These are phyloP conservation scores for Phylloscopus collybita DNA, from an alignment of 2,797 vertebrate genomes.

Conservation along the genomic window DNA sequence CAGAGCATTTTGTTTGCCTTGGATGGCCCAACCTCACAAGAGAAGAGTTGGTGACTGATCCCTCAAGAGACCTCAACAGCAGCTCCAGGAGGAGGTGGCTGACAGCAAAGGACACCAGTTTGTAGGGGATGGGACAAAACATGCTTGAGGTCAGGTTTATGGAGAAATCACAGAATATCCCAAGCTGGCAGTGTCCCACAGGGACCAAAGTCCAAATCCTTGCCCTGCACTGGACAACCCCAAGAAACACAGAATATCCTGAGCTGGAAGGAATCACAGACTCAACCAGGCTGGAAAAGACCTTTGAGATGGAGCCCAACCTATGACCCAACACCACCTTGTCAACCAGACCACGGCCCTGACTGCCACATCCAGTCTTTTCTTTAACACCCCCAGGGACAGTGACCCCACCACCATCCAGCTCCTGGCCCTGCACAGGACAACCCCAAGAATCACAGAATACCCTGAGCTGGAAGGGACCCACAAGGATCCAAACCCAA, in stretches of 20 bases:
- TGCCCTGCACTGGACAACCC: neutral
- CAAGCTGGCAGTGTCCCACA: neutral
- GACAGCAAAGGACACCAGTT: neutral
- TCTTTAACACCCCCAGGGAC: neutral
- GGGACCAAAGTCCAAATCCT: neutral
- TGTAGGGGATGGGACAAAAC: neutral
- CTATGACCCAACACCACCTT: neutral
- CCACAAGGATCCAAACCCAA: neutral
- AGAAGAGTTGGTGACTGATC: neutral
- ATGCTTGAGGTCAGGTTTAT: neutral
- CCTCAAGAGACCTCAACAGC: neutral
- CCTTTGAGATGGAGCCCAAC: rapidly evolving
- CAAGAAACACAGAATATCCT: neutral
- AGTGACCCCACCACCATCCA: neutral
- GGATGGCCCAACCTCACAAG: neutral
- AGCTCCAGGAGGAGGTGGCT: neutral
- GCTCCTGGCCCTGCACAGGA: neutral
- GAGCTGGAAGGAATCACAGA: neutral
- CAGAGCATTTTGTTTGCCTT: neutral
- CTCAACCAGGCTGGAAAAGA: neutral
- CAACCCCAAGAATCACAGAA: neutral
- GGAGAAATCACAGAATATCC: neutral
- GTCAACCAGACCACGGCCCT: neutral
- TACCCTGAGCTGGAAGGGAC: neutral
- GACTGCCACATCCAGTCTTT: neutral